Evolutionary conservation across 2,113 vertebrate species (phyloP).

Genomic region (Corynorhinus townsendii): DNA sequence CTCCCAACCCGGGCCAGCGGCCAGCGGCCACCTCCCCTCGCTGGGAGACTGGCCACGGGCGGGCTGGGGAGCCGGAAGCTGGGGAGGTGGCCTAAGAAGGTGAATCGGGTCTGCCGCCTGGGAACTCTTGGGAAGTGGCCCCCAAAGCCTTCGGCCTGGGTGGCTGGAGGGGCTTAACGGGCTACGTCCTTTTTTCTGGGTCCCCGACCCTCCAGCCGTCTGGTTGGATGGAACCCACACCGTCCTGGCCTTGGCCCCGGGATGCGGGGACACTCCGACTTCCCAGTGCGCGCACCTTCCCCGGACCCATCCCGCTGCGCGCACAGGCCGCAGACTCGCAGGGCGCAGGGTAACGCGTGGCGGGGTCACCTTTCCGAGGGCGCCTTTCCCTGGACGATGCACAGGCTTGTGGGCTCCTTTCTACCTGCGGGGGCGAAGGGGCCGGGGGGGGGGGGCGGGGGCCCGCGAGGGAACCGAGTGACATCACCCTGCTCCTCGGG

Average conservation of each 20-base stretch:
- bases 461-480: background rate
- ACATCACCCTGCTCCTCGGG: slow-evolving; percentile 17
- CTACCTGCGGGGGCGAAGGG: too few relatives aligned
- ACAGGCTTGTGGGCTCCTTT: background rate
- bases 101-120: background rate
- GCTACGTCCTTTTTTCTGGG: background rate
- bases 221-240: background rate
- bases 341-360: accelerated
- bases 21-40: background rate
- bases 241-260: background rate
- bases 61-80: background rate
- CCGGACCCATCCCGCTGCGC: background rate
- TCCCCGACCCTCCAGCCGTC: too few relatives aligned
- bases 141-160: background rate
- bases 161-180: background rate
- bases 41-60: background rate
- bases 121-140: background rate
- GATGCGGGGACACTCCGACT: background rate
- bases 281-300: background rate
- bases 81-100: background rate
- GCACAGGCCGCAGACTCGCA: background rate
- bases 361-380: background rate
- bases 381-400: background rate
- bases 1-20: background rate
- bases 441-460: too few relatives aligned